Evolutionary conservation across 2,888 invertebrate genomes (phyloP).

Genomic region (Drosophila leonis): DNA sequence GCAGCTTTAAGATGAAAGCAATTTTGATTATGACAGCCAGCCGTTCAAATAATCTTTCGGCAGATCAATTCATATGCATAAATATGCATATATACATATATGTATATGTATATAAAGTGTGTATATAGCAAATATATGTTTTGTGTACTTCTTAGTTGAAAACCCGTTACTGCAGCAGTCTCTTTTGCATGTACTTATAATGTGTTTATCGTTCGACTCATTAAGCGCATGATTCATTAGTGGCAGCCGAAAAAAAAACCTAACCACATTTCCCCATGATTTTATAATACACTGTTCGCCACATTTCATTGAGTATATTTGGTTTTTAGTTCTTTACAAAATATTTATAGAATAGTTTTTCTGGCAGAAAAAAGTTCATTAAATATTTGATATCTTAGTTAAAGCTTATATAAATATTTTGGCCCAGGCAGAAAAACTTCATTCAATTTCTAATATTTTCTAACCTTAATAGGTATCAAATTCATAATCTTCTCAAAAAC

Average conservation of each 20-base stretch:
- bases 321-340: not conserved
- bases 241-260: not conserved
- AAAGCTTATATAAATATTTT: too few relatives aligned
- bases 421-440: not conserved
- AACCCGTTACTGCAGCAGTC: conserved; percentile 1
- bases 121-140: not conserved
- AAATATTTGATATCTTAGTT: too few relatives aligned
- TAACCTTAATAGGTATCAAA: not conserved
- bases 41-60: not conserved
- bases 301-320: conserved; percentile 1
- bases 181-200: conserved; percentile 9
- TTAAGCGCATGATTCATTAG: conserved; percentile 14
- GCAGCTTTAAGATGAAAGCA: not conserved
- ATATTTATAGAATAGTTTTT: not conserved
- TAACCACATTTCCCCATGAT: not conserved
- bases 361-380: not conserved
- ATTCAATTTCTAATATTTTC: not conserved
- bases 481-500: not conserved
- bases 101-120: not conserved
- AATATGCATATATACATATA: not conserved
- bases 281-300: not conserved
- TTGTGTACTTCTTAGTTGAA: not conserved
- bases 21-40: conserved; percentile 5
- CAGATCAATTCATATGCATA: not conserved
- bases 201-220: conserved; percentile 8